Base-by-base conservation (phyloP, 1,140 invertebrate species). In the Dufourea novaeangliae region DNA sequence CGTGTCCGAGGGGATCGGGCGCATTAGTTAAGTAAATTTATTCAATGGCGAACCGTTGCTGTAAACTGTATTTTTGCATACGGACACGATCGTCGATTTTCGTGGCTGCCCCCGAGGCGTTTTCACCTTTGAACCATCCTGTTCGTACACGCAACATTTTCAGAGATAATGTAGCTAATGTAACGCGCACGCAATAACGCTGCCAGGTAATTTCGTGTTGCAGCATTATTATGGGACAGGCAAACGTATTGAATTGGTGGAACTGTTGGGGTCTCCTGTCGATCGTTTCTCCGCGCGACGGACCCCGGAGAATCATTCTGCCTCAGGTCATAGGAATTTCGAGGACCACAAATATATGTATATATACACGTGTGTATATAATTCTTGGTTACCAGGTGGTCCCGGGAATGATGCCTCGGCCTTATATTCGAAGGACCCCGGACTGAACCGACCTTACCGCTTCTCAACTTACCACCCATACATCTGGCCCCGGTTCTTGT, bases 381-480 rank as follows among this genome's bases (percentile, higher is more conserved):
- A 76, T 66, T 83, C 46, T 34, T 61, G 71, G 61, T 41, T 80
- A 57, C 82, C 78, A 85, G 83, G 79, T 85, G 83, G 82, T 84
- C 82, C 32, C 25, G 27, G 34, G 50, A 52, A 67, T 78, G 78
- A 84, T 56, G 82, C n/a, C 27, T 41, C 22, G 61, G 68, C 25
- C 46, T 52, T 46, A 71, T 69, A 63, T 78, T 75, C 59, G 66
- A 81, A 63, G 70, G 73, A 59, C n/a, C 59, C 78, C 46, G 67
- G 29, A n/a, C 61, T 8, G 29, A 20, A 17, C 41, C 57, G 62
- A 61, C 50, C 66, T 75, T 72, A 41, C 57, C 59, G 50, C 71
- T 74, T 85, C 79, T 85, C 82, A 59, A 29, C 37, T 85, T 85
- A 84, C 83, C 79, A 22, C 52, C 76, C 32, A 68, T 75, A 79